Evolutionary conservation across 1,140 invertebrate genomes (phyloP), one percentile per base, ranked within the genome.

Genomic region (Cydia pomonella): DNA sequence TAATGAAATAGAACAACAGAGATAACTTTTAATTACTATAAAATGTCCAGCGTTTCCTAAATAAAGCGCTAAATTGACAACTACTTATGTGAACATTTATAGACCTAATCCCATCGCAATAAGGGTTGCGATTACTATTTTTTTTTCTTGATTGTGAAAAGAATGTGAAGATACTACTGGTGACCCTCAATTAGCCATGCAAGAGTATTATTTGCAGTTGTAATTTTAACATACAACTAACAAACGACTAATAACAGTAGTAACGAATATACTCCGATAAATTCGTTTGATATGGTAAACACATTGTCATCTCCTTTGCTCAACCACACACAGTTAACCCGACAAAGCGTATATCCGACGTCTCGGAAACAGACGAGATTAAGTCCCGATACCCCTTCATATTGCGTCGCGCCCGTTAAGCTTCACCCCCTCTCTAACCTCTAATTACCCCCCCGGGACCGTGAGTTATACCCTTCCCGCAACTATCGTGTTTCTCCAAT

Each of bases 321-420:
- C 33, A 10, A 38, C 33, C 33, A 38, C 33, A 38, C 50, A 18
- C 50, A 18, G 16, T 53, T n/a, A 21, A 53, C 50, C 6, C 50
- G 16, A 53, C 50, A 21, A 47, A 47, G 44, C 44, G 41, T 16
- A 13, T 6, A n/a, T 50, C 50, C 13, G 44, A 16, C 50, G 50
- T 7, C 50, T n/a, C 13, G n/a, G 50, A 9, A 53, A 53, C 50
- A 53, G 44, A 16, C 62, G 23, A 63, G 63, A 66, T 66, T 66
- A 66, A 29, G 3, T 38, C 63, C 16, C 63, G 27, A 66, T 66
- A 66, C 63, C 63, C 63, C 63, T 66, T 66, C 63, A 66, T 66
- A 66, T 66, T 66, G 63, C 27, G 25, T 66, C 25, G 25, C 27
- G 63, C 62, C 25, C 21, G 63, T 27, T 66, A 29, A 66, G 63